These are phyloP conservation scores for Papilio aristodemus DNA, from an alignment of 1,140 invertebrate genomes.

Conservation along the genomic window DNA sequence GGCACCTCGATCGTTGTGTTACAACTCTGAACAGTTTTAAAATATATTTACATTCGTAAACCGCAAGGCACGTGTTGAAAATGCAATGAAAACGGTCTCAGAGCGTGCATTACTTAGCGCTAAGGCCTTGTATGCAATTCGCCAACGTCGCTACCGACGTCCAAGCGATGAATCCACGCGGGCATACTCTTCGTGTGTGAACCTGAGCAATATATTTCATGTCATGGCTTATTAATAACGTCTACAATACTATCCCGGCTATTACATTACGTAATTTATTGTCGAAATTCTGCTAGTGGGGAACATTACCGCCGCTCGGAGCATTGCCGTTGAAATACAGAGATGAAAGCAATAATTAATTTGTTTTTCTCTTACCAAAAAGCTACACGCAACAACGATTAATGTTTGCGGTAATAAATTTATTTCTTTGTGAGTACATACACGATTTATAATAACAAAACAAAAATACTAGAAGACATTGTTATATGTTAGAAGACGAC, in stretches of 20 bases:
- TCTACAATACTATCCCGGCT: conserved; percentile 49
- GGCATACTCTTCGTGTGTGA: conserved; percentile 41
- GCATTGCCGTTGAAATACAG: conserved; percentile 33
- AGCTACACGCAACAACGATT: conserved; percentile 23
- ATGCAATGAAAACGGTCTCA: conserved; percentile 28
- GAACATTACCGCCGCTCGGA: conserved; percentile 35
- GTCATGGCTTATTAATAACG: conserved; percentile 54
- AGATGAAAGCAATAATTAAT: conserved; percentile 40
- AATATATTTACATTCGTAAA: not conserved
- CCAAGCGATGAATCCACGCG: conserved; percentile 41
- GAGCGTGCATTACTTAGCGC: conserved; percentile 17
- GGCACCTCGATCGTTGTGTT: not conserved
- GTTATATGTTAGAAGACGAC: not conserved
- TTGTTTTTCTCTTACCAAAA: conserved; percentile 30
- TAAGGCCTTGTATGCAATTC: conserved; percentile 33
- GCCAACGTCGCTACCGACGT: conserved; percentile 39
- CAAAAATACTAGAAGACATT: not conserved
- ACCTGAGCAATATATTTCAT: conserved; percentile 50
- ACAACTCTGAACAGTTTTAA: not conserved
- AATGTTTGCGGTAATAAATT: conserved; percentile 18
- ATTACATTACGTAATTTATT: conserved; percentile 49
- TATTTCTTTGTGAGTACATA: not conserved
- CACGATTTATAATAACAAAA: not conserved
- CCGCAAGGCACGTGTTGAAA: conserved; percentile 16
- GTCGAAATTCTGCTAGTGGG: conserved; percentile 42